A percentile compares a stretch with the other conserved stretches of the same genome.
phyloP scores from a whole-genome alignment of 2,113 vertebrate species.

The Aspidoscelis tigris region DNA sequence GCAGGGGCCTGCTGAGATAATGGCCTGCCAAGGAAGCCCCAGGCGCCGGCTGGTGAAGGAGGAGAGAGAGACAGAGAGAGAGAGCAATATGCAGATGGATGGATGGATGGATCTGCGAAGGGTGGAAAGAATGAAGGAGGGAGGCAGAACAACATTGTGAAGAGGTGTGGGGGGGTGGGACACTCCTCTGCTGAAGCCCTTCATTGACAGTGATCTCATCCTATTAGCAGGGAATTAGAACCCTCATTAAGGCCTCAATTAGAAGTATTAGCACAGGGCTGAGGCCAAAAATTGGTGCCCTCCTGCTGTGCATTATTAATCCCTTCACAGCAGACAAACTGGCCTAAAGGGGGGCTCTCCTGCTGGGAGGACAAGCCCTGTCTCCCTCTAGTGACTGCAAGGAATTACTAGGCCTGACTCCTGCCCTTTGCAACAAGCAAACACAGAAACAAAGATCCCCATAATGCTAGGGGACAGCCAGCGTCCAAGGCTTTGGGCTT shows the following conservation, averaged over 20 bases:
- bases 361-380: conserved; percentile 23
- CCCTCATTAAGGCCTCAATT: conserved; percentile 22
- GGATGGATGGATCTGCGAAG: conserved; percentile 11
- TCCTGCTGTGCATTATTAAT: conserved; percentile 18
- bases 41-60: not conserved
- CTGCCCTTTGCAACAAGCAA: not conserved
- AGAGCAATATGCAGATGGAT: conserved; percentile 7
- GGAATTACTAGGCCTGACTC: not conserved
- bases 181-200: not conserved
- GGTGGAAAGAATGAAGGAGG: not conserved
- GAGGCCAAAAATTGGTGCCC: conserved; percentile 20
- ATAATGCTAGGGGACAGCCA: not conserved
- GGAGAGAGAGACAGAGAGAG: not conserved
- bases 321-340: not conserved
- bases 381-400: not conserved
- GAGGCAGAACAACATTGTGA: not conserved
- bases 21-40: conserved; percentile 28
- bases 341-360: not conserved
- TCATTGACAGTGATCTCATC: conserved; percentile 9
- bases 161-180: not conserved
- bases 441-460: not conserved
- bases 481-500: not conserved
- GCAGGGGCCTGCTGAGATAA: conserved; percentile 23
- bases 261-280: conserved; percentile 13
- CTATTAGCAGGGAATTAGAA: conserved; percentile 29